Evolutionary conservation across 35 echinoderm and acorn worm species (phyloP).

Genomic region (Heliocidaris erythrogramma): DNA sequence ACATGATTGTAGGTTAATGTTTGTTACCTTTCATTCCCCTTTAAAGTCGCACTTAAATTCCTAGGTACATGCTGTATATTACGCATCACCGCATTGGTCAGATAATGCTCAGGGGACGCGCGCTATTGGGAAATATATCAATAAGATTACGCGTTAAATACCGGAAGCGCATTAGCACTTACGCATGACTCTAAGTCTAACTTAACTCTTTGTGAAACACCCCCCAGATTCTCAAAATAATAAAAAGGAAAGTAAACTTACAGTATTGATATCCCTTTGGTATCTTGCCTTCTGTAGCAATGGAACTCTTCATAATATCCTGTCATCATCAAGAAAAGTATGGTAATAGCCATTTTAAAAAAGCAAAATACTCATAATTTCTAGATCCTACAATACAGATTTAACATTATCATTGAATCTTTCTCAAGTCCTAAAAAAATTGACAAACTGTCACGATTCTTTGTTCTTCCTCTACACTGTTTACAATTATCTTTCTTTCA

Average conservation of each 20-base stretch:
- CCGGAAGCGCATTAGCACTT: too few species aligned
- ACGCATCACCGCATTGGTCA: too few species aligned
- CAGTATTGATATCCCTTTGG: slow-evolving; percentile 67
- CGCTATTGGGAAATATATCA: too few species aligned
- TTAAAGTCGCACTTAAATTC: too few species aligned
- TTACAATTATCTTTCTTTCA: neutral
- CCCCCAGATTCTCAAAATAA: neutral
- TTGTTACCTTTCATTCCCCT: too few species aligned
- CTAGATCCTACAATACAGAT: neutral
- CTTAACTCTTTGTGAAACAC: too few species aligned
- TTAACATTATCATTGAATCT: neutral
- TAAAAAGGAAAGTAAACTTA: slow-evolving; percentile 52
- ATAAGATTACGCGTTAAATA: too few species aligned
- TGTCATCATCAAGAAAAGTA: neutral
- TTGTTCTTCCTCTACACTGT: neutral
- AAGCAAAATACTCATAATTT: neutral
- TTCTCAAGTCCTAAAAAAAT: neutral
- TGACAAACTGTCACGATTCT: neutral
- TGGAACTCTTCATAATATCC: slow-evolving; percentile 60
- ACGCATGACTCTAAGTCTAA: too few species aligned
- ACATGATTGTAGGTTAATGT: too few species aligned
- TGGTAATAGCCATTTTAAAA: neutral
- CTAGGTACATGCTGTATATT: too few species aligned
- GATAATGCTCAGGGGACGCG: too few species aligned
- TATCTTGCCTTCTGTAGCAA: slow-evolving; percentile 57